Evolutionary conservation across 2,113 vertebrate species (phyloP).

Genomic region (Microtus oregoni): DNA sequence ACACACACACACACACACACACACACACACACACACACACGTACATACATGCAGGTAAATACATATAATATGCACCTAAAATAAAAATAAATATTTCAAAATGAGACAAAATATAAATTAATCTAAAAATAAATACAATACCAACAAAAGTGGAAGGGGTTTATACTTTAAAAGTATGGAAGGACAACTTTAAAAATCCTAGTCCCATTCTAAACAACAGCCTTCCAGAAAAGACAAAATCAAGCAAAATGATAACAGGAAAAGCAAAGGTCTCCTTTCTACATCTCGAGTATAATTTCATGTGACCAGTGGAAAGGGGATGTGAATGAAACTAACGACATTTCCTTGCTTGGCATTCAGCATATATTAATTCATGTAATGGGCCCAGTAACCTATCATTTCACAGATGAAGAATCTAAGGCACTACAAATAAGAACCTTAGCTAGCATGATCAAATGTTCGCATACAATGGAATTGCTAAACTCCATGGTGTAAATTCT

Average conservation of each 20-base stretch:
- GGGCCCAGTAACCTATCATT: background rate
- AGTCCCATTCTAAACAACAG: conserved; percentile 3
- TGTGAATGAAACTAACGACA: background rate
- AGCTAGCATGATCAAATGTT: conserved; percentile 6
- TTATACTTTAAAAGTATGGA: background rate
- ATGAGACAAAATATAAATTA: conserved; percentile 34
- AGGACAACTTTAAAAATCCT: background rate
- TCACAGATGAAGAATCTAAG: conserved; percentile 27
- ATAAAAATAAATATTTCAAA: conserved; percentile 25
- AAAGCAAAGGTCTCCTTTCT: background rate
- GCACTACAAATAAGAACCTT: background rate
- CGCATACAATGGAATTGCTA: conserved; percentile 1
- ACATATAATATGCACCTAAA: background rate
- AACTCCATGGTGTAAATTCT: background rate
- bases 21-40: too few species aligned
- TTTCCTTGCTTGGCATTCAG: background rate
- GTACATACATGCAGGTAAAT: background rate
- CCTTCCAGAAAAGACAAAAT: conserved; percentile 3
- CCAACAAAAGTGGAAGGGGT: background rate
- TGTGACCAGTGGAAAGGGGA: background rate
- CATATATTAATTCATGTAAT: background rate
- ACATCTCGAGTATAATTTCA: background rate
- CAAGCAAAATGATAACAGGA: conserved; percentile 6
- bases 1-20: background rate
- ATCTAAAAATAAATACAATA: conserved; percentile 7